A percentile compares a stretch with the other conserved stretches of the same genome.
These are phyloP conservation scores for Sprattus sprattus DNA, from an alignment of 2,113 vertebrate species.

Conservation along the genomic window DNA sequence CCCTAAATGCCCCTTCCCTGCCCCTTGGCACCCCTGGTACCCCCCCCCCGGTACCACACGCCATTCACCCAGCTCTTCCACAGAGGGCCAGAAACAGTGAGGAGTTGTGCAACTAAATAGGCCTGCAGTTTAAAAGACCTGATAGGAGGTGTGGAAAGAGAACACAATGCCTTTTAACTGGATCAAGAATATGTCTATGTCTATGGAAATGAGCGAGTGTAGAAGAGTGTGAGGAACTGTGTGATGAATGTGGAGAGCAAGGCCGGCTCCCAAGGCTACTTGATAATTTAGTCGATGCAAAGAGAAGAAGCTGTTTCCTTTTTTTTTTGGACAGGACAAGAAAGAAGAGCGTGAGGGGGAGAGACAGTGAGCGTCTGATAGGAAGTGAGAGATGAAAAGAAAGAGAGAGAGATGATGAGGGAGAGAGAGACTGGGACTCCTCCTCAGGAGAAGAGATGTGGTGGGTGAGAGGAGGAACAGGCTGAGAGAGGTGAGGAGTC, in stretches of 20 bases:
- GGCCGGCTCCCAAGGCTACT: conserved; percentile 16
- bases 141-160: background rate
- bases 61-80: background rate
- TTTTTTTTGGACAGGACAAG: background rate
- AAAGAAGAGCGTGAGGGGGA: background rate
- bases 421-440: background rate
- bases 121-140: background rate
- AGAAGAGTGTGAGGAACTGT: background rate
- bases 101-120: background rate
- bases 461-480: background rate
- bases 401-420: background rate
- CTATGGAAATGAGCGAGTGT: background rate
- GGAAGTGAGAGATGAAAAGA: background rate
- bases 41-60: background rate
- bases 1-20: background rate
- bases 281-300: conserved; percentile 1
- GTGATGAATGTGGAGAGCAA: conserved; percentile 12
- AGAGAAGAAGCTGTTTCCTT: conserved; percentile 1
- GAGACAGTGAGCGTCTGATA: background rate
- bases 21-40: background rate
- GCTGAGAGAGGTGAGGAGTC: conserved; percentile 71
- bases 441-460: background rate
- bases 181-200: background rate
- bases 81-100: background rate
- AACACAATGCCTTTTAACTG: background rate